Conservation (phyloP, 2,888 invertebrate species). For the Yponomeuta plumbellus region DNA sequence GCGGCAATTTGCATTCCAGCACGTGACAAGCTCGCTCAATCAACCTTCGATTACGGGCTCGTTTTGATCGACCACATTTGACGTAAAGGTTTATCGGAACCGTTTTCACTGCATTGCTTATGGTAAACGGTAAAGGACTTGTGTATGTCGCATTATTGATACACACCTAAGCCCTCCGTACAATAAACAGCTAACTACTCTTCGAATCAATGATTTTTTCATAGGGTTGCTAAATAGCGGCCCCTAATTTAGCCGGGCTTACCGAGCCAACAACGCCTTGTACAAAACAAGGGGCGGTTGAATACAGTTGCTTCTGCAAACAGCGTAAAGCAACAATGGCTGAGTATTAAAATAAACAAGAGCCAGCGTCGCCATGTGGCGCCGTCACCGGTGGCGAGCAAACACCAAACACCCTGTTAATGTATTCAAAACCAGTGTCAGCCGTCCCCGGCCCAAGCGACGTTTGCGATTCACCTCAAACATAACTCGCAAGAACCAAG, state of each 20-base stretch:
- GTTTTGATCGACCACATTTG: background rate
- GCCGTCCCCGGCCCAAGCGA: conserved; percentile 26
- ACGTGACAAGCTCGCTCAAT: conserved; percentile 12
- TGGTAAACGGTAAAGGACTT: too few species aligned
- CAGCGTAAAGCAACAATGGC: conserved; percentile 62
- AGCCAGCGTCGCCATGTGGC: conserved; percentile 64
- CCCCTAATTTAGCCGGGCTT: conserved; percentile 2
- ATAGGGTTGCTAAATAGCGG: conserved; percentile 1
- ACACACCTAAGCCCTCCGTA: background rate
- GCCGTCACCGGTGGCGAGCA: conserved; percentile 51
- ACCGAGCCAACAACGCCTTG: background rate
- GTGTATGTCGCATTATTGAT: background rate
- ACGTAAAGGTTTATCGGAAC: background rate
- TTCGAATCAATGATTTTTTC: background rate
- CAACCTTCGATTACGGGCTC: conserved; percentile 10
- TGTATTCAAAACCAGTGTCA: conserved; percentile 49
- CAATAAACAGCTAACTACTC: background rate
- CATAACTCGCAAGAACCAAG: background rate
- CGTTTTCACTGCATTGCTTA: background rate
- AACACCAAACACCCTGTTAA: conserved; percentile 47
- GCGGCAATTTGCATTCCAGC: conserved; percentile 3
- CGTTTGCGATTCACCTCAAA: background rate
- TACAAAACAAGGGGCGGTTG: conserved; percentile 58
- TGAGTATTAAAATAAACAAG: conserved; percentile 75
- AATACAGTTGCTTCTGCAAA: conserved; percentile 61